Conservation (phyloP, 2,888 invertebrate species). For the Platycheirus albimanus region DNA sequence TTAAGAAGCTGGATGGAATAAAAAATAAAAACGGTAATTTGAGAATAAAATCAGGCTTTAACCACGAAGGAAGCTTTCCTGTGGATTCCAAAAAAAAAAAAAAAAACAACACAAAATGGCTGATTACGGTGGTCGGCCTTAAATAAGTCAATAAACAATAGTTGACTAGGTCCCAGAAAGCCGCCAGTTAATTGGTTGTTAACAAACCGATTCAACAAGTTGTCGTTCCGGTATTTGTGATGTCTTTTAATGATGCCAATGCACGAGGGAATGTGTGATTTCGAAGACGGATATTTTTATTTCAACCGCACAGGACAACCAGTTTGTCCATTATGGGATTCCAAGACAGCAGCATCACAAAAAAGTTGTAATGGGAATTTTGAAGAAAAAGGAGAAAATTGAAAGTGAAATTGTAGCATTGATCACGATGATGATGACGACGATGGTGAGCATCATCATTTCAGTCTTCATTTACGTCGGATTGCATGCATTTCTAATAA, state of each 20-base stretch:
- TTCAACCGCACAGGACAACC: neutral
- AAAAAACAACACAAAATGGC: too few relatives aligned
- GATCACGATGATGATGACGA: too few relatives aligned
- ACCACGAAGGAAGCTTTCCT: constrained; percentile 4
- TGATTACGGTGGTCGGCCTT: neutral
- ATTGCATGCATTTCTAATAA: neutral
- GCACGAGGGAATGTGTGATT: neutral
- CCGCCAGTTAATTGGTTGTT: constrained; percentile 18
- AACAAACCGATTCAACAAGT: constrained; percentile 10
- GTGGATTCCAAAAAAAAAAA: neutral
- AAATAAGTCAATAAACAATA: neutral
- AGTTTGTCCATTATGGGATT: neutral
- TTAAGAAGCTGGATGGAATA: neutral
- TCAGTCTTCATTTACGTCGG: neutral
- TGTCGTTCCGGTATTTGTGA: constrained; percentile 16
- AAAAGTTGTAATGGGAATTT: neutral
- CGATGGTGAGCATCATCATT: neutral
- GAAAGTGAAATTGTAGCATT: constrained; percentile 10
- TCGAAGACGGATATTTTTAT: neutral
- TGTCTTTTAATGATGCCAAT: neutral
- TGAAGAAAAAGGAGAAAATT: neutral
- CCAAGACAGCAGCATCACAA: too few relatives aligned
- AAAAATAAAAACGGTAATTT: neutral
- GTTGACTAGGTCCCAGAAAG: neutral
- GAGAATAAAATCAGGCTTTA: neutral